Conservation (phyloP, 2,888 invertebrate species). For the Rosalia funebris region DNA sequence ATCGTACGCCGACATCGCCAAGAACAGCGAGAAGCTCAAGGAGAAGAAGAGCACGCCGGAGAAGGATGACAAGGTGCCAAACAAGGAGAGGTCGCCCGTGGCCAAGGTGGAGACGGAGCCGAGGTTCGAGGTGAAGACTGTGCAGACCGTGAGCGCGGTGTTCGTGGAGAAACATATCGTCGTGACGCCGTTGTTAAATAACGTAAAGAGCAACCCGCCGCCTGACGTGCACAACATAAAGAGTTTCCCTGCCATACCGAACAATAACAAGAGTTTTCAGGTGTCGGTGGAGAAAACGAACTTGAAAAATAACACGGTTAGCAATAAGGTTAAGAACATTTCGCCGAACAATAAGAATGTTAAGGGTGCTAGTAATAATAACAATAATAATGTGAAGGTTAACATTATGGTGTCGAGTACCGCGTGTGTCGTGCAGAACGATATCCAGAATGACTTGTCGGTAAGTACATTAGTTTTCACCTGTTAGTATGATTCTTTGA, state of each 20-base stretch:
- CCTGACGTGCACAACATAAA: conserved; percentile 57
- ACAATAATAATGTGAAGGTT: conserved; percentile 34
- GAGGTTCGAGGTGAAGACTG: conserved; percentile 21
- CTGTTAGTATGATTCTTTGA: too few relatives aligned
- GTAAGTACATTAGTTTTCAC: conserved; percentile 45
- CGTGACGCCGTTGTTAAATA: conserved; percentile 21
- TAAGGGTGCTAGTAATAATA: conserved; percentile 29
- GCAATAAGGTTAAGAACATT: conserved; percentile 32
- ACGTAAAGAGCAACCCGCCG: conserved; percentile 16
- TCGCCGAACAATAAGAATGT: conserved; percentile 23
- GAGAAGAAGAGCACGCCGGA: conserved; percentile 51
- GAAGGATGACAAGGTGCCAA: conserved; percentile 45
- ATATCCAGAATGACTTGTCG: conserved; percentile 51
- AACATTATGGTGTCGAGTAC: conserved; percentile 11
- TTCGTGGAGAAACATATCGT: conserved; percentile 17
- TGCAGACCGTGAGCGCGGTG: conserved; percentile 14
- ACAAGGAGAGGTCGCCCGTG: conserved; percentile 42
- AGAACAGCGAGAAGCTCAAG: conserved; percentile 62
- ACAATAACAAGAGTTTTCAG: conserved; percentile 31
- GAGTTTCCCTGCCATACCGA: conserved; percentile 59
- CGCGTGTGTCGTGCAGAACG: conserved; percentile 32
- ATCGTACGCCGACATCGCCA: conserved; percentile 87
- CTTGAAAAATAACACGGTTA: conserved; percentile 40
- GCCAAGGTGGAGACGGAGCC: conserved; percentile 25
- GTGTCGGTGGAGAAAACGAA: conserved; percentile 39